Conservation (phyloP, 30 jellyfish, hydroid and myxozoan species). For the Euphysa ruthae region DNA sequence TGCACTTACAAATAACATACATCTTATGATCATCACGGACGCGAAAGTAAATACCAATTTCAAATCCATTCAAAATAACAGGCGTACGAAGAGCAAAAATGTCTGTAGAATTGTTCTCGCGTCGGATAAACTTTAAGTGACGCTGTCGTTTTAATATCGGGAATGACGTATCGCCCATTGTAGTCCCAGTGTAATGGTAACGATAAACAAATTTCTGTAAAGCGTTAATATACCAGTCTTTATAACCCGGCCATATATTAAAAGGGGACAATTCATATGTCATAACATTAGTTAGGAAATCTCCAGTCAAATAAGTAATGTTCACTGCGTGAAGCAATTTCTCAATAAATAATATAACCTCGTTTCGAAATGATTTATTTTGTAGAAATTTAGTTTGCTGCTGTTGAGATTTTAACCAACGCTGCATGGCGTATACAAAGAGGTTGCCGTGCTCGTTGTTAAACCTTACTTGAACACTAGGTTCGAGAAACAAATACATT, state of each 20-base stretch:
- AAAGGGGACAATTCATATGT: conserved; percentile 27
- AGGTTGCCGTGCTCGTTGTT: conserved; percentile 18
- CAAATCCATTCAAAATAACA: conserved; percentile 27
- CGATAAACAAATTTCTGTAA: conserved; percentile 9
- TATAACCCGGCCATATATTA: conserved; percentile 29
- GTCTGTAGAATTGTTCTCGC: conserved; percentile 17
- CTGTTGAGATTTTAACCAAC: conserved; percentile 17
- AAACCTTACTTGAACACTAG: conserved; percentile 19
- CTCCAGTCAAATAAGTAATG: conserved; percentile 16
- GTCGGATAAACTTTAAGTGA: conserved; percentile 13
- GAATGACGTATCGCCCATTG: conserved; percentile 14
- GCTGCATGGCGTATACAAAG: conserved; percentile 27
- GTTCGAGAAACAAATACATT: conserved; percentile 23
- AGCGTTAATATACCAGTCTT: conserved; percentile 32
- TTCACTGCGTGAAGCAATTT: neutral
- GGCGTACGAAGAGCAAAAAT: conserved; percentile 14
- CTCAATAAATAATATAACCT: conserved; percentile 3
- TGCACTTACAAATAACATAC: conserved; percentile 24
- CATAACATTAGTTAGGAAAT: conserved; percentile 30
- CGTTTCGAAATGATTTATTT: neutral
- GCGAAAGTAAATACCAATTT: conserved; percentile 31
- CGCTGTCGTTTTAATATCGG: conserved; percentile 3
- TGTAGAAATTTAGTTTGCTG: neutral
- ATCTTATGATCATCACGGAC: conserved; percentile 13
- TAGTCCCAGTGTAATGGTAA: neutral